phyloP scores from a whole-genome alignment of 2,113 vertebrate species.

The Telmatochromis sp. region DNA sequence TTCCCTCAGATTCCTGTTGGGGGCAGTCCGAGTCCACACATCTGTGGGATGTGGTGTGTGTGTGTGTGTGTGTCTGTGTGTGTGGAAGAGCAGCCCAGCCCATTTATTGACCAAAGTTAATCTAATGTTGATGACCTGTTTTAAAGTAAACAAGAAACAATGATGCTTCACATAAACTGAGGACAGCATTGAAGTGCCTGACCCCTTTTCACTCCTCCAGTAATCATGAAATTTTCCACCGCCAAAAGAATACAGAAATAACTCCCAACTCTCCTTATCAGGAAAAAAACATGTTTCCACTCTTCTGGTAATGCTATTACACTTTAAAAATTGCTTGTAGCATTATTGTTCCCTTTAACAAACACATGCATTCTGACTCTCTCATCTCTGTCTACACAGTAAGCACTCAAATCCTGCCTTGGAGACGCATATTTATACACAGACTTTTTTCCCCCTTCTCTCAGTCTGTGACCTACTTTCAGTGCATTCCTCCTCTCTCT shows the following conservation, averaged over 20 bases:
- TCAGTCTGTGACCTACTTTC: constrained; percentile 61
- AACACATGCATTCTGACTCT: background rate
- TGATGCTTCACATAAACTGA: constrained; percentile 5
- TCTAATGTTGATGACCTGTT: constrained; percentile 54
- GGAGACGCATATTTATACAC: constrained; percentile 8
- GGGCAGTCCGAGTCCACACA: constrained; percentile 64
- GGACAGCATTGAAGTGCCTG: background rate
- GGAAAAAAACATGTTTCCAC: constrained; percentile 7
- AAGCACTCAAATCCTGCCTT: constrained; percentile 20
- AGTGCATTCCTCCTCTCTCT: constrained; percentile 54
- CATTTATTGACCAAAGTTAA: constrained; percentile 50
- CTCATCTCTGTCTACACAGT: background rate
- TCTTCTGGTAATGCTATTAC: background rate
- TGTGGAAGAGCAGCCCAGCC: background rate
- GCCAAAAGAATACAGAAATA: background rate
- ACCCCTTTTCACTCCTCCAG: background rate
- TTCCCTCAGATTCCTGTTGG: constrained; percentile 56
- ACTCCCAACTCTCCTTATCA: constrained; percentile 13
- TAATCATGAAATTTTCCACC: constrained; percentile 6
- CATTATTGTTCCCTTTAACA: background rate
- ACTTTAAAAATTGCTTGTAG: background rate
- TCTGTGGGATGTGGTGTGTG: background rate
- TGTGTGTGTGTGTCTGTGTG: background rate
- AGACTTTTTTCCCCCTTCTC: constrained; percentile 3
- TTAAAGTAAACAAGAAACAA: constrained; percentile 1